A percentile compares a stretch with the other conserved stretches of the same genome.
phyloP scores from a whole-genome alignment of 2,888 invertebrate genomes.

The Troglohyphantes excavatus region DNA sequence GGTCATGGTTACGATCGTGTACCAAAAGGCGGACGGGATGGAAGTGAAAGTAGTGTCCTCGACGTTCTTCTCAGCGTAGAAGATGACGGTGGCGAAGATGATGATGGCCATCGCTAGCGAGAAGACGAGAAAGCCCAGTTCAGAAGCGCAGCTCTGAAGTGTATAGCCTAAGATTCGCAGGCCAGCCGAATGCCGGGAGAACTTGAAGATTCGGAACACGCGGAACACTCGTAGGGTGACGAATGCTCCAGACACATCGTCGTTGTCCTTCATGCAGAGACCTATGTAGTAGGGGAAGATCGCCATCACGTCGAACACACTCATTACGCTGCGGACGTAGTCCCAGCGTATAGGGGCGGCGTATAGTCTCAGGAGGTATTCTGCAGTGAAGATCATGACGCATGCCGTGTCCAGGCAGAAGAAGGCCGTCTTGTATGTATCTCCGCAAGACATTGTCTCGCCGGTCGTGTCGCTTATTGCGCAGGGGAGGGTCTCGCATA shows the following conservation, averaged over 20 bases:
- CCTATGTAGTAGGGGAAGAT: slow-evolving; percentile 99
- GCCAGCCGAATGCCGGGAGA: slow-evolving; percentile 99
- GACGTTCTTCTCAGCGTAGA: slow-evolving; percentile 99
- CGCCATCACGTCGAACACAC: slow-evolving; percentile 99
- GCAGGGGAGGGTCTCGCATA: slow-evolving; percentile 98
- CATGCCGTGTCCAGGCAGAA: slow-evolving; percentile 99
- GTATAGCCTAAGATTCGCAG: slow-evolving; percentile 99
- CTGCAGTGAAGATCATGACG: slow-evolving; percentile 99
- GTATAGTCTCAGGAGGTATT: slow-evolving; percentile 95
- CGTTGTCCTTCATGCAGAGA: slow-evolving; percentile 97
- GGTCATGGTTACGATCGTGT: slow-evolving; percentile 99
- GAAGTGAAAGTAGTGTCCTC: slow-evolving; percentile 98
- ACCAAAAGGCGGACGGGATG: slow-evolving; percentile 99
- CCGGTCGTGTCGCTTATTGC: slow-evolving; percentile 85
- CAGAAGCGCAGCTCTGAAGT: slow-evolving; percentile 98
- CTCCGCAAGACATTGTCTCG: slow-evolving; percentile 93
- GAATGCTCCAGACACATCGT: slow-evolving; percentile 99
- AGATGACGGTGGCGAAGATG: slow-evolving; percentile 99
- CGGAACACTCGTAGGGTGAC: slow-evolving; percentile 99
- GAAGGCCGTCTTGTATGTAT: slow-evolving; percentile 98
- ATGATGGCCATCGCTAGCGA: slow-evolving; percentile 99
- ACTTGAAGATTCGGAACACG: slow-evolving; percentile 99
- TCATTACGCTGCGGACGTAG: slow-evolving; percentile 99
- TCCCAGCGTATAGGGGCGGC: slow-evolving; percentile 99
- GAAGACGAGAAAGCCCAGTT: slow-evolving; percentile 99